Percentiles rank a stretch among this genome's conserved stretches.
phyloP scores from a whole-genome alignment of 92 coral and sea anemone genomes.

The Plumapathes pennacea region DNA sequence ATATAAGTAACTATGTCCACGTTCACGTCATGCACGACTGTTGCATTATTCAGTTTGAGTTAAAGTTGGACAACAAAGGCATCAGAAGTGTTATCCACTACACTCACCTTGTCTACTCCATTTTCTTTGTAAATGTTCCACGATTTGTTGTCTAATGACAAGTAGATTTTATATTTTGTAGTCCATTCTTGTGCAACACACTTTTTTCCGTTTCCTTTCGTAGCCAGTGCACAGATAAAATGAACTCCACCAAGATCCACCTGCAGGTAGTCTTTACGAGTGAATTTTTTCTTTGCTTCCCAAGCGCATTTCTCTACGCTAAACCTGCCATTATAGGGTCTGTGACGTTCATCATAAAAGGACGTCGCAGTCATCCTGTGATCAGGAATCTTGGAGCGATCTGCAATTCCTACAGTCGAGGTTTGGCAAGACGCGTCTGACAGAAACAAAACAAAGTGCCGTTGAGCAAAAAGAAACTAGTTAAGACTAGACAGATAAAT shows the following conservation, averaged over 20 bases:
- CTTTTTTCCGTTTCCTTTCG: not conserved
- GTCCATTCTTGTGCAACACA: conserved; percentile 1
- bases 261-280: conserved; percentile 9
- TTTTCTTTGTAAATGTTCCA: conserved; percentile 13
- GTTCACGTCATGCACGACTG: too few relatives aligned
- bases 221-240: conserved; percentile 3
- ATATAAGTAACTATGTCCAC: too few relatives aligned
- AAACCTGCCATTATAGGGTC: not conserved
- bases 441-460: too few relatives aligned
- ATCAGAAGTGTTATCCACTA: too few relatives aligned
- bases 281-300: conserved; percentile 2
- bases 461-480: too few relatives aligned
- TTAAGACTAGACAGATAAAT: too few relatives aligned
- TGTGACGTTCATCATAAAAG: not conserved
- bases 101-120: conserved; percentile 7
- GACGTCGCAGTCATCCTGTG: conserved; percentile 19
- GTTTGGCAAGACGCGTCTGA: too few relatives aligned
- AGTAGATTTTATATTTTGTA: not conserved
- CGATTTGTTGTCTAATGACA: not conserved
- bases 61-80: too few relatives aligned
- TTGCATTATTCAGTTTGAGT: too few relatives aligned
- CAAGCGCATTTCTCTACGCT: not conserved
- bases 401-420: conserved; percentile 1
- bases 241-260: conserved; percentile 10
- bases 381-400: not conserved